Conservation (phyloP, 2,113 vertebrate species). For the Elephantulus edwardii region DNA sequence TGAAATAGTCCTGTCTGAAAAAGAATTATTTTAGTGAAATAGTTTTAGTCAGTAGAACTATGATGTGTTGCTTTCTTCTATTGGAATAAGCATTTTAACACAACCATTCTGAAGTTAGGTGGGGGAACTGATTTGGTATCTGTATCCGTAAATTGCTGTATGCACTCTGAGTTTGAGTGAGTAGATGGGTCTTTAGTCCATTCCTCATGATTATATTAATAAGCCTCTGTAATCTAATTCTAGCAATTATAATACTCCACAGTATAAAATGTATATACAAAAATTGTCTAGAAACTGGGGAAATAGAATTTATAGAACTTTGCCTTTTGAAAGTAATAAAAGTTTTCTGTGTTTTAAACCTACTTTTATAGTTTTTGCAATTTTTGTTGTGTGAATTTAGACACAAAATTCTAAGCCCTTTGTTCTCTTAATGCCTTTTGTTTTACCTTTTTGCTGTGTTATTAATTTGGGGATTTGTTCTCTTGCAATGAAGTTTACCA, state of each 20-base stretch:
- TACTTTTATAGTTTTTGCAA: neutral
- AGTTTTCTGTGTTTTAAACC: neutral
- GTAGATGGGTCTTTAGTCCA: neutral
- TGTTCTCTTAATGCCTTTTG: neutral
- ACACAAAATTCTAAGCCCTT: neutral
- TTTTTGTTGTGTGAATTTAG: neutral
- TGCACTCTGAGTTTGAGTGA: no score
- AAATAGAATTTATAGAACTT: neutral
- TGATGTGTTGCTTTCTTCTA: neutral
- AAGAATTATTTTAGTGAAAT: no score
- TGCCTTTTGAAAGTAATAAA: conserved; percentile 6
- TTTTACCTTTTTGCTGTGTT: conserved; percentile 4
- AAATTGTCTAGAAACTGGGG: conserved; percentile 28
- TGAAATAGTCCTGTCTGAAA: no score
- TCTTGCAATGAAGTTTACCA: neutral
- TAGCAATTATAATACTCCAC: neutral
- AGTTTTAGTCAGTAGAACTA: neutral
- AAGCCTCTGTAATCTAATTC: conserved; percentile 8
- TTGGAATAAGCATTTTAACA: neutral
- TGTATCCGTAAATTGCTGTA: no score
- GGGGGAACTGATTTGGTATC: no score
- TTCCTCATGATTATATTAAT: neutral
- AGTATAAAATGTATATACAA: no score
- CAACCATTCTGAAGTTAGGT: no score
- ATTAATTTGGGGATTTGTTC: neutral